Conservation (phyloP, 2,888 invertebrate genomes). For the Patella depressa region DNA sequence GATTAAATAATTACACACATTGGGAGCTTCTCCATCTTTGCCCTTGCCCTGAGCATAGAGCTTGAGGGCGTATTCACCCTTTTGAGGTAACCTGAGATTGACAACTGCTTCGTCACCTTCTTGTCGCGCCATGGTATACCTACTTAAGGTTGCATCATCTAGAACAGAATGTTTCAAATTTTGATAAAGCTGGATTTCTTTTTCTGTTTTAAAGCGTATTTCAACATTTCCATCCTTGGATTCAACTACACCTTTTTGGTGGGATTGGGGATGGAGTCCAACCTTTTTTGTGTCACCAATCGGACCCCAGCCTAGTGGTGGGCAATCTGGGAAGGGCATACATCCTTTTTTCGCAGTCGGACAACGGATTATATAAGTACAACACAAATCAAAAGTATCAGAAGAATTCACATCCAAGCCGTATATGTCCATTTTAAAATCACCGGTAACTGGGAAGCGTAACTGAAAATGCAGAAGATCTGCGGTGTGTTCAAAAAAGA, state of each 20-base stretch:
- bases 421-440: constrained; percentile 67
- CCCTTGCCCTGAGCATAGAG: constrained; percentile 62
- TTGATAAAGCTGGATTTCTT: constrained; percentile 57
- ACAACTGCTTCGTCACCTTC: constrained; percentile 61
- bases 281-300: constrained; percentile 56
- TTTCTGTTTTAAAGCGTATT: constrained; percentile 57
- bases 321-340: constrained; percentile 63
- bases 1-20: constrained; percentile 68
- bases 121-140: constrained; percentile 56
- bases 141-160: constrained; percentile 61
- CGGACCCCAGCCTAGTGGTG: constrained; percentile 68
- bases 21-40: constrained; percentile 59
- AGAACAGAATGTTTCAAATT: constrained; percentile 60
- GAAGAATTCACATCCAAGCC: constrained; percentile 58
- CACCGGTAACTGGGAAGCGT: constrained; percentile 60
- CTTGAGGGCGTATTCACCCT: constrained; percentile 64
- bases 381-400: constrained; percentile 63
- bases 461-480: constrained; percentile 54
- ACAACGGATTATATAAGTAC: constrained; percentile 66
- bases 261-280: constrained; percentile 60
- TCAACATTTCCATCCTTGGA: constrained; percentile 64
- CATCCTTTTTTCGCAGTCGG: constrained; percentile 53
- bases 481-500: constrained; percentile 61
- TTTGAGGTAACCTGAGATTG: constrained; percentile 61
- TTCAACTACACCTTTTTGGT: constrained; percentile 61